These are phyloP conservation scores for Romanogobio albipinnatus DNA, from an alignment of 2,113 vertebrate species.

Conservation along the genomic window DNA sequence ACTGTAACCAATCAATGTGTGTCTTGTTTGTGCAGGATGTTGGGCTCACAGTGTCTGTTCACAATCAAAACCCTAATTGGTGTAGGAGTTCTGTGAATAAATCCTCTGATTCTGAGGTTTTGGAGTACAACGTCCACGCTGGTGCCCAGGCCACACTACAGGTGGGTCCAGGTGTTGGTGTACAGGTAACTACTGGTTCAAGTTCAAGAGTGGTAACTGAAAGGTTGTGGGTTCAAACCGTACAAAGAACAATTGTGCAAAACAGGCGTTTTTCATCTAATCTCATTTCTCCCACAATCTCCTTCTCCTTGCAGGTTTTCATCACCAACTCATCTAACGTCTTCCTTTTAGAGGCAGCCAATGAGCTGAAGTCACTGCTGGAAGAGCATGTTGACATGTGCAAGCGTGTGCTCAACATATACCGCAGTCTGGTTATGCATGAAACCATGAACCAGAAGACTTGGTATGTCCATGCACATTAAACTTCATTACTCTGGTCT, in stretches of 20 bases:
- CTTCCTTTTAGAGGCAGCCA: conserved; percentile 95
- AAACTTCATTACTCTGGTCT: background rate
- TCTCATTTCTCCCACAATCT: background rate
- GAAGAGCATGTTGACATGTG: conserved; percentile 99
- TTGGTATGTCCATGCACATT: conserved; percentile 78
- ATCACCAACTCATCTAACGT: conserved; percentile 97
- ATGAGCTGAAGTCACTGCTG: conserved; percentile 91
- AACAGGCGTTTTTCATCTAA: background rate
- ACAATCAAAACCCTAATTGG: conserved; percentile 78
- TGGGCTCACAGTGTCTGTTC: conserved; percentile 68
- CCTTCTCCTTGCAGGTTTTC: conserved; percentile 81
- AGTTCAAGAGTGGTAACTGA: background rate
- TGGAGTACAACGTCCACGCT: conserved; percentile 88
- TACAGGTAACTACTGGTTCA: background rate
- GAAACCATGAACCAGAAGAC: conserved; percentile 99
- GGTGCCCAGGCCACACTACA: conserved; percentile 92
- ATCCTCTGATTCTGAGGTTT: conserved; percentile 76
- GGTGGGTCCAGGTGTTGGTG: conserved; percentile 69
- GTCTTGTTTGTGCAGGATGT: conserved; percentile 75
- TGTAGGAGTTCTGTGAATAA: conserved; percentile 80
- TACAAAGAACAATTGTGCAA: background rate
- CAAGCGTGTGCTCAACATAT: conserved; percentile 98
- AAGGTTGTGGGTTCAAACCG: background rate
- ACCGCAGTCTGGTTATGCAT: conserved; percentile 97
- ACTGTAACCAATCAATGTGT: conserved; percentile 11